Conservation (phyloP, 1,140 invertebrate species). For the Cheumatopsyche charites region DNA sequence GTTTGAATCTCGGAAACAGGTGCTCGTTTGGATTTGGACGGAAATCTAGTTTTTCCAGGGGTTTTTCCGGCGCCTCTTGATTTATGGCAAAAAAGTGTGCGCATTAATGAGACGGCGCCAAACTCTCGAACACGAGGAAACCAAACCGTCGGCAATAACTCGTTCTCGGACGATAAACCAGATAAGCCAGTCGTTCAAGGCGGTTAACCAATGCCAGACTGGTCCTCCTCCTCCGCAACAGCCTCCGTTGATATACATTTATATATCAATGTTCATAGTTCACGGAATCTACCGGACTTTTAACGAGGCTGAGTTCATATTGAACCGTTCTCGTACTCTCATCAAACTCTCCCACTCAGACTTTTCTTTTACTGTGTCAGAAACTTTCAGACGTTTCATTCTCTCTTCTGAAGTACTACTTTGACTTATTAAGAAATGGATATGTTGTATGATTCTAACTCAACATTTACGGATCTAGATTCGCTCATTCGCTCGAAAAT, state of each 20-base stretch:
- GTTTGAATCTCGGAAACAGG: conserved; percentile 38
- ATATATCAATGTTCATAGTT: conserved; percentile 2
- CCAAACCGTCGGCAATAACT: conserved; percentile 3
- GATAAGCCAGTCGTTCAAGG: conserved; percentile 25
- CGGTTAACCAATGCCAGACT: conserved; percentile 13
- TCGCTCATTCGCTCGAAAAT: conserved; percentile 15
- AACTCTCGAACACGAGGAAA: conserved; percentile 8
- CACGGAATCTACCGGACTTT: neutral
- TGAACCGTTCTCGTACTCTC: too few species aligned
- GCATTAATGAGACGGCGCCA: conserved; percentile 23
- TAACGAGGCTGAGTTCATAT: too few species aligned
- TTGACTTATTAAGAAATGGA: too few species aligned
- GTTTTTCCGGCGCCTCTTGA: conserved; percentile 17
- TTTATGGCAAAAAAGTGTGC: conserved; percentile 21
- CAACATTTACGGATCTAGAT: too few species aligned
- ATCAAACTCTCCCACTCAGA: too few species aligned
- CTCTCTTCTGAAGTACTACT: too few species aligned
- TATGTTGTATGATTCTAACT: too few species aligned
- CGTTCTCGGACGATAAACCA: conserved; percentile 18
- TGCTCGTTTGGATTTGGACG: conserved; percentile 15
- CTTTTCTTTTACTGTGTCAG: too few species aligned
- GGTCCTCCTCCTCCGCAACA: neutral
- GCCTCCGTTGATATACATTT: too few species aligned
- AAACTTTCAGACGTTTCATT: too few species aligned
- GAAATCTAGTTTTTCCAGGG: too few species aligned